phyloP scores from a whole-genome alignment of 92 coral and sea anemone genomes.

The Porites rus region DNA sequence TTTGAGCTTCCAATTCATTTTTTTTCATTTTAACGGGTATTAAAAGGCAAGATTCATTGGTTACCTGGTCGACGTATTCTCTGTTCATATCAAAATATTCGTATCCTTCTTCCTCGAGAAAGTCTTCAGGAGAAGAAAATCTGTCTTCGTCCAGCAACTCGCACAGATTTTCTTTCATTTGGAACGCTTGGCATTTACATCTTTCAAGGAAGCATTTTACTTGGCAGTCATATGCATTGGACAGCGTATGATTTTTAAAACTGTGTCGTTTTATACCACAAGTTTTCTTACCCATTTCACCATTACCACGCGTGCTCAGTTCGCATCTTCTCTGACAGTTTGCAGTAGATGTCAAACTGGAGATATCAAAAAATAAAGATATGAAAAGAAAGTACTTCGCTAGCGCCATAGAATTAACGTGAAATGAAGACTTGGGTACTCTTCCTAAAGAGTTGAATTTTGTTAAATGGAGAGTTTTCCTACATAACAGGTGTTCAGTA shows the following conservation, averaged over 20 bases:
- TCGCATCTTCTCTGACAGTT: not conserved
- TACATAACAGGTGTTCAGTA: too few species aligned
- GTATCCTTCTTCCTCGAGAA: not conserved
- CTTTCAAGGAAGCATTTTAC: not conserved
- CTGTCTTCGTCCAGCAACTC: constrained; percentile 44
- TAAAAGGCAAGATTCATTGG: too few species aligned
- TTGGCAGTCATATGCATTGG: constrained; percentile 20
- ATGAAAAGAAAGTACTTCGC: not conserved
- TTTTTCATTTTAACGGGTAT: too few species aligned
- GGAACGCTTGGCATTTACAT: constrained; percentile 39
- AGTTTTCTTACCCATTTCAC: not conserved
- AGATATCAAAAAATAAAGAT: not conserved
- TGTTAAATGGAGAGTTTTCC: too few species aligned
- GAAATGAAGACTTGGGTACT: too few species aligned
- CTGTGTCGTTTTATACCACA: constrained; percentile 40
- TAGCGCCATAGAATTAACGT: not conserved
- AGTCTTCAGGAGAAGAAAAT: constrained; percentile 23
- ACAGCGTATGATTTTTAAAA: constrained; percentile 31
- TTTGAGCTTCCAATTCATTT: too few species aligned
- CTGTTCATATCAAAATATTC: constrained; percentile 24
- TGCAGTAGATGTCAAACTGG: not conserved
- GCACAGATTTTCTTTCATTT: constrained; percentile 11
- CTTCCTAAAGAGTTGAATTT: too few species aligned
- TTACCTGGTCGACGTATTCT: constrained; percentile 21
- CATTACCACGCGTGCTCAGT: not conserved